These are phyloP conservation scores for Nannoperca obscura DNA, from an alignment of 2,797 vertebrate species.

Conservation along the genomic window DNA sequence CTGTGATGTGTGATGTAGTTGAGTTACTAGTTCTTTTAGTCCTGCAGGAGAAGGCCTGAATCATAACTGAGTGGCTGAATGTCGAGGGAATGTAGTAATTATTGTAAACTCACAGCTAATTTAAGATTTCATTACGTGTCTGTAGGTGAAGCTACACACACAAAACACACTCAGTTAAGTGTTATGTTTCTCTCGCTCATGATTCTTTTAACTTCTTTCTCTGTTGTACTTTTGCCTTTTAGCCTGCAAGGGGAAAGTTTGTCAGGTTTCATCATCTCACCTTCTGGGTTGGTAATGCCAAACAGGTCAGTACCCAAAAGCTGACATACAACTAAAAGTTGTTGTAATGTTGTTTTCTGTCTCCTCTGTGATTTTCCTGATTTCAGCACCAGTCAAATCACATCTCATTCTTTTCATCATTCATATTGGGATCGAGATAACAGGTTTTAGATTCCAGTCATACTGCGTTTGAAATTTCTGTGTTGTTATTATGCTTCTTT, in stretches of 20 bases:
- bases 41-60: background rate
- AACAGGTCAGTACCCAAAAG: constrained; percentile 83
- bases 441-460: background rate
- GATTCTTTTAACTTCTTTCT: constrained; percentile 3
- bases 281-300: constrained; percentile 91
- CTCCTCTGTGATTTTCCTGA: background rate
- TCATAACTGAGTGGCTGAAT: background rate
- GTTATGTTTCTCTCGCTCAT: background rate
- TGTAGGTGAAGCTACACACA: background rate
- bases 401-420: background rate
- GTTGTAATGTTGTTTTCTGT: background rate
- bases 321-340: background rate
- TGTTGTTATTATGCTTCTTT: background rate
- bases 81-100: background rate
- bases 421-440: background rate
- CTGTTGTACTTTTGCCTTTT: constrained; percentile 41
- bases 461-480: background rate
- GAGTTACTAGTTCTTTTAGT: background rate
- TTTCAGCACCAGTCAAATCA: background rate
- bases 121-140: background rate
- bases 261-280: constrained; percentile 88
- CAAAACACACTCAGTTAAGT: background rate
- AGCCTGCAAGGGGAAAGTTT: constrained; percentile 85
- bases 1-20: constrained; percentile 8
- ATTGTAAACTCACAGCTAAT: background rate